Percentiles rank a stretch among this genome's conserved stretches.
Evolutionary conservation across 2,888 invertebrate species (phyloP).

Genomic region (Platycnemis pennipes): DNA sequence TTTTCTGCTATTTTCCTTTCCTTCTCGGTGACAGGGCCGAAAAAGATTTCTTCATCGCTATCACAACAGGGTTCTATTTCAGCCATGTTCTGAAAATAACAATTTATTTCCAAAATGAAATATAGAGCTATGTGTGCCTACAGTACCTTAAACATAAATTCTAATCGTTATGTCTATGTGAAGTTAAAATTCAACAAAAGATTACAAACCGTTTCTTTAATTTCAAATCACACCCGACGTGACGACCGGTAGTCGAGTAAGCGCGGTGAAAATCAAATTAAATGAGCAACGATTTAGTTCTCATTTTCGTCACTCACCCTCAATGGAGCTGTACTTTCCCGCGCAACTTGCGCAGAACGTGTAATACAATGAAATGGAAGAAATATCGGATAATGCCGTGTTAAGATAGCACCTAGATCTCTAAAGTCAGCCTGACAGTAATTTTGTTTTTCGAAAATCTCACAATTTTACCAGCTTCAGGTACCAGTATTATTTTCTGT

Average conservation of each 20-base stretch:
- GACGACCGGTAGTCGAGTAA: not conserved
- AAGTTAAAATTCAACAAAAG: not conserved
- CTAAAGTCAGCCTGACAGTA: too few relatives aligned
- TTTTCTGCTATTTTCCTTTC: slow-evolving; percentile 31
- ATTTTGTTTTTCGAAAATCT: too few relatives aligned
- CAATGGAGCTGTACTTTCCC: slow-evolving; percentile 43
- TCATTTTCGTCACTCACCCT: not conserved
- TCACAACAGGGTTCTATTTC: slow-evolving; percentile 25
- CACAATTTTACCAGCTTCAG: too few relatives aligned
- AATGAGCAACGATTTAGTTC: slow-evolving; percentile 16
- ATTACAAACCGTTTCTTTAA: not conserved
- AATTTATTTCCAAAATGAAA: not conserved
- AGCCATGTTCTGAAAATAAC: not conserved
- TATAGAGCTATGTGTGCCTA: not conserved
- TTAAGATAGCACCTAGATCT: too few relatives aligned
- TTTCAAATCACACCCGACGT: not conserved
- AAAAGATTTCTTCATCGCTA: slow-evolving; percentile 55
- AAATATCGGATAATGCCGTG: not conserved
- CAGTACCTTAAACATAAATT: not conserved
- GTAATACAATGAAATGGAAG: not conserved
- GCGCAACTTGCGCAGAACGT: not conserved
- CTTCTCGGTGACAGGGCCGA: slow-evolving; percentile 34
- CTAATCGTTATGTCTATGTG: too few relatives aligned
- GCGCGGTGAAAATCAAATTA: slow-evolving; percentile 11
- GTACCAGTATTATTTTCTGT: too few relatives aligned